Evolutionary conservation across 2,797 vertebrate genomes (phyloP).

Genomic region (Aplochiton taeniatus): DNA sequence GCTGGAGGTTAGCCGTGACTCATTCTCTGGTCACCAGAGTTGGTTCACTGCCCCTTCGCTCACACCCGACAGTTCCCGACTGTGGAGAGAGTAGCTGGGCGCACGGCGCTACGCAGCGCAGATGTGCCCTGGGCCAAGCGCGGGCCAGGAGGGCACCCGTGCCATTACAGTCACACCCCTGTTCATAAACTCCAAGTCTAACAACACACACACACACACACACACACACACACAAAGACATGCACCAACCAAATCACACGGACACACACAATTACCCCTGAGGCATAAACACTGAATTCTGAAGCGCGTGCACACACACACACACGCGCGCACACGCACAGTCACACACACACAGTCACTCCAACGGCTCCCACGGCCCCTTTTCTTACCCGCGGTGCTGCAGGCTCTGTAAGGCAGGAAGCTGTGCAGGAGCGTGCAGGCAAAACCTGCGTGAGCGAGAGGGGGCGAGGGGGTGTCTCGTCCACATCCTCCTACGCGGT

Average conservation of each 20-base stretch:
- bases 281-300: too few species aligned
- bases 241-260: slow-evolving; percentile 20
- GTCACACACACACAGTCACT: slow-evolving; percentile 11
- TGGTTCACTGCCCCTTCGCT: background rate
- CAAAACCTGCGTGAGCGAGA: too few species aligned
- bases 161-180: slow-evolving; percentile 3
- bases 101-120: background rate
- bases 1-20: background rate
- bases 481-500: too few species aligned
- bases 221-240: slow-evolving; percentile 22
- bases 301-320: background rate
- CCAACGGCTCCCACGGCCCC: slow-evolving; percentile 1
- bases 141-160: background rate
- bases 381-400: background rate
- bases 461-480: too few species aligned
- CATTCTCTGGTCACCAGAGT: background rate
- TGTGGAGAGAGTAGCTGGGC: background rate
- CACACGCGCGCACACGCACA: slow-evolving; percentile 39
- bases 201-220: slow-evolving; percentile 5
- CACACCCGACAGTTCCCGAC: background rate
- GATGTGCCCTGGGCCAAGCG: slow-evolving; percentile 20
- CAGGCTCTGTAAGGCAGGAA: too few species aligned
- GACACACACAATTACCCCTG: slow-evolving; percentile 14
- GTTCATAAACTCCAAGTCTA: slow-evolving; percentile 30
- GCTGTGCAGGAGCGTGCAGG: too few species aligned